These are phyloP conservation scores for Apodemus agrarius DNA, from an alignment of 2,797 vertebrate genomes.

Conservation along the genomic window DNA sequence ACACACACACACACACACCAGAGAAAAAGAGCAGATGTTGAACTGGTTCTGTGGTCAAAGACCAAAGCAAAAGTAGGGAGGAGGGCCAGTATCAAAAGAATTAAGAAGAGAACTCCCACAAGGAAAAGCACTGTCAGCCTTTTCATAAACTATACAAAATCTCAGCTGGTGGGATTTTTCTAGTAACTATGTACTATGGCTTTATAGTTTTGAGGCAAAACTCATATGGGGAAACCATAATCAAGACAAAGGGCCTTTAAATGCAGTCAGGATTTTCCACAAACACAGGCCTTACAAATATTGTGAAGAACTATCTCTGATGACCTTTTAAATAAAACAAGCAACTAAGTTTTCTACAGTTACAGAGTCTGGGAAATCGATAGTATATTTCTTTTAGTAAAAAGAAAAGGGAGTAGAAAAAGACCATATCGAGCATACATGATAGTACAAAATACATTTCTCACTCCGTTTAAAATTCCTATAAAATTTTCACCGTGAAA, in stretches of 20 bases:
- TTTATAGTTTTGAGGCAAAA: slow-evolving; percentile 54
- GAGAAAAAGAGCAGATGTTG: slow-evolving; percentile 68
- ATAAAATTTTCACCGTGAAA: neutral
- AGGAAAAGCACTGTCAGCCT: slow-evolving; percentile 22
- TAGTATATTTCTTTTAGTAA: neutral
- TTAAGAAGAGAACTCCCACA: slow-evolving; percentile 63
- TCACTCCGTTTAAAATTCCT: neutral
- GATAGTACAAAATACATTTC: neutral
- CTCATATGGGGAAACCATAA: slow-evolving; percentile 46
- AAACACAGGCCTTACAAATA: slow-evolving; percentile 3
- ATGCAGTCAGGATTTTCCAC: neutral
- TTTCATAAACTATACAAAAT: slow-evolving; percentile 61
- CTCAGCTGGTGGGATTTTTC: slow-evolving; percentile 39
- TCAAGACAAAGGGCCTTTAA: slow-evolving; percentile 36
- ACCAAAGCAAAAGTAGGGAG: slow-evolving; percentile 59
- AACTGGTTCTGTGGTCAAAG: slow-evolving; percentile 45
- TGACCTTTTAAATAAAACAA: slow-evolving; percentile 35
- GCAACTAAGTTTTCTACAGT: slow-evolving; percentile 10
- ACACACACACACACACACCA: neutral
- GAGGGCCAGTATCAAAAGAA: neutral
- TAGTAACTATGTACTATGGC: slow-evolving; percentile 32
- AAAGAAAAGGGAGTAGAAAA: neutral
- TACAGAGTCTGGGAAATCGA: neutral
- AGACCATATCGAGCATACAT: neutral
- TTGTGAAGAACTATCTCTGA: neutral